Evolutionary conservation across 30 jellyfish, hydroid and myxozoan species (phyloP).

Genomic region (Turritopsis dohrnii): DNA sequence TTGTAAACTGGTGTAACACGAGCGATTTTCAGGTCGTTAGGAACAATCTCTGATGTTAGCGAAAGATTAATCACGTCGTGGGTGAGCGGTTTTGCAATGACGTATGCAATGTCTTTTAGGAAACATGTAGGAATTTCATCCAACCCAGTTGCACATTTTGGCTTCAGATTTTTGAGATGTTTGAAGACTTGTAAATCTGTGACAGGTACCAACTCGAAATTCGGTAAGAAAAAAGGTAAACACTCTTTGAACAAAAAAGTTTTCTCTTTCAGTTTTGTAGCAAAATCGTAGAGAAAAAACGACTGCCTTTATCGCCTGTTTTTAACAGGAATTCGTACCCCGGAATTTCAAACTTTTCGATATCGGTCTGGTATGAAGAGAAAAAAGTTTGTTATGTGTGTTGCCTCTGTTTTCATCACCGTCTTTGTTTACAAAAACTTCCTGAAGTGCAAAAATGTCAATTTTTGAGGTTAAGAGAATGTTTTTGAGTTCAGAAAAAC

Average conservation of each 20-base stretch:
- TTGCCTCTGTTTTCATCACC: no score
- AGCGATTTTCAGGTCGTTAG: conserved; percentile 34
- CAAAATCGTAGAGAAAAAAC: conserved; percentile 1
- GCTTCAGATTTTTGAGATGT: not conserved
- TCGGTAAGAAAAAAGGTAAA: not conserved
- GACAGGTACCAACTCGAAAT: not conserved
- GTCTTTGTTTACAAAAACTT: no score
- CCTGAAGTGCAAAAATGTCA: no score
- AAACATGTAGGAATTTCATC: conserved; percentile 33
- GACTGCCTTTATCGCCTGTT: no score
- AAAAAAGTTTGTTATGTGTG: no score
- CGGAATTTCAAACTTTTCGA: no score
- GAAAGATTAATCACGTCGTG: conserved; percentile 46
- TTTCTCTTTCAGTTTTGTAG: not conserved
- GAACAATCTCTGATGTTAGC: conserved; percentile 36
- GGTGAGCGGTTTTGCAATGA: conserved; percentile 41
- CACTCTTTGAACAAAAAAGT: not conserved
- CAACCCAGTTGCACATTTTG: conserved; percentile 26
- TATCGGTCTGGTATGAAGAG: no score
- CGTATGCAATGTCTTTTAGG: conserved; percentile 42
- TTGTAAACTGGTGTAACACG: conserved; percentile 44
- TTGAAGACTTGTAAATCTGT: not conserved
- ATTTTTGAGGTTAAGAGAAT: no score
- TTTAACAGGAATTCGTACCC: no score
- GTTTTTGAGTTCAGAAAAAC: no score